Percentiles rank a stretch among this genome's conserved stretches.
phyloP scores from a whole-genome alignment of 2,113 vertebrate genomes.

The Odobenus rosmarus region DNA sequence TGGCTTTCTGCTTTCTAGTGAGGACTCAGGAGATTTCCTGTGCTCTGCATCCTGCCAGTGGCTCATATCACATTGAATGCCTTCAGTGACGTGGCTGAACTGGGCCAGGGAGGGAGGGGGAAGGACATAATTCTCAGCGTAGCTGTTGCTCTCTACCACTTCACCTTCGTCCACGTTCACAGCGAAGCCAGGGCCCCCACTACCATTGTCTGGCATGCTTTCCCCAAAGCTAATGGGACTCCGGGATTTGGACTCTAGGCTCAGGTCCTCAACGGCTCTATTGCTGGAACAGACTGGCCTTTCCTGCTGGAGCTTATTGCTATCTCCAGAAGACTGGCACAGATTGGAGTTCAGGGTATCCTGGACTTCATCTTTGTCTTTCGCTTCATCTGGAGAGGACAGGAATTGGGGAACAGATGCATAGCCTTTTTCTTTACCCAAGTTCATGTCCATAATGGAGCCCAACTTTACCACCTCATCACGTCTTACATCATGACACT shows the following conservation, averaged over 20 bases:
- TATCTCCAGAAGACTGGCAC: constrained; percentile 13
- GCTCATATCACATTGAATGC: not conserved
- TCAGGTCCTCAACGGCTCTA: not conserved
- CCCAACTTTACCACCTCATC: not conserved
- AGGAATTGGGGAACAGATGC: not conserved
- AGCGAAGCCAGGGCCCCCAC: constrained; percentile 71
- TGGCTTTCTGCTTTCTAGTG: not conserved
- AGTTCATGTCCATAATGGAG: not conserved
- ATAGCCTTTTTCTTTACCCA: not conserved
- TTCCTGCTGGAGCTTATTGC: not conserved
- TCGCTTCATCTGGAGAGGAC: not conserved
- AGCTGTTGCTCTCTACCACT: not conserved
- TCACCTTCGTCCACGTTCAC: not conserved
- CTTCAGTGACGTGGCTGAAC: not conserved
- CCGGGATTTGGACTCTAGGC: too few relatives aligned
- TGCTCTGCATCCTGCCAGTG: not conserved
- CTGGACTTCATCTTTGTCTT: not conserved
- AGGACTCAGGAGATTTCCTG: not conserved
- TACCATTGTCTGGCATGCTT: not conserved
- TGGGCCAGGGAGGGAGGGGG: not conserved
- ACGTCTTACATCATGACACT: not conserved
- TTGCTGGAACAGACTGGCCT: not conserved
- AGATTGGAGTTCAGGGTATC: not conserved
- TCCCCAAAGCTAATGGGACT: not conserved
- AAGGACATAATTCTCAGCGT: constrained; percentile 54